Evolutionary conservation across 2,113 vertebrate species (phyloP).

Genomic region (Aegithalos caudatus): DNA sequence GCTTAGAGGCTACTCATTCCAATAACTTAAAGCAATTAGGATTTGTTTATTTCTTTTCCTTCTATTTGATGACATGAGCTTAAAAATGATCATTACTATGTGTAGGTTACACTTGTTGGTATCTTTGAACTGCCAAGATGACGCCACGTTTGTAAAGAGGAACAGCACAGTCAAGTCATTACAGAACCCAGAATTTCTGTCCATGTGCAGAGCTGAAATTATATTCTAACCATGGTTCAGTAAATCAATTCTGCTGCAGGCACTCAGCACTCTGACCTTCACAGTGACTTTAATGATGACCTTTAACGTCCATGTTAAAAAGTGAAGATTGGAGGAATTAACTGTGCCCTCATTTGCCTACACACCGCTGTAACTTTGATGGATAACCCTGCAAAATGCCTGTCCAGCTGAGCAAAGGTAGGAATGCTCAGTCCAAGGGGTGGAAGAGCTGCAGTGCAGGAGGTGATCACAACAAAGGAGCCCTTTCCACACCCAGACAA

Average conservation of each 20-base stretch:
- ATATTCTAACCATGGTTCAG: neutral
- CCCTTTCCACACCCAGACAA: neutral
- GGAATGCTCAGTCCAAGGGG: neutral
- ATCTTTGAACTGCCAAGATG: neutral
- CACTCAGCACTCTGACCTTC: neutral
- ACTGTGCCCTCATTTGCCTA: neutral
- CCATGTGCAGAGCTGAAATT: neutral
- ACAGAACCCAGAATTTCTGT: neutral
- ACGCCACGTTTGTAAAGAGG: neutral
- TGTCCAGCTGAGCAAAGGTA: neutral
- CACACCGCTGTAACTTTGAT: accelerated
- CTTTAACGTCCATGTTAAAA: neutral
- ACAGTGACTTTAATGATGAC: neutral
- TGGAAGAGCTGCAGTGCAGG: neutral
- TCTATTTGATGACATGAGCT: neutral
- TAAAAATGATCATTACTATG: accelerated
- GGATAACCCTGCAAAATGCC: neutral
- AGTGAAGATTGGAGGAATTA: neutral
- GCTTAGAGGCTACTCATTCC: neutral
- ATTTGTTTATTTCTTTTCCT: neutral
- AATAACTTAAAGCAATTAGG: neutral
- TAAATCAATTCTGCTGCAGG: neutral
- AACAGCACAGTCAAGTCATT: neutral
- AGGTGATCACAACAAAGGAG: neutral
- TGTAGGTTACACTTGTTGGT: neutral